Conservation (phyloP, 2,113 vertebrate species). For the Choloepus hoffmanni region DNA sequence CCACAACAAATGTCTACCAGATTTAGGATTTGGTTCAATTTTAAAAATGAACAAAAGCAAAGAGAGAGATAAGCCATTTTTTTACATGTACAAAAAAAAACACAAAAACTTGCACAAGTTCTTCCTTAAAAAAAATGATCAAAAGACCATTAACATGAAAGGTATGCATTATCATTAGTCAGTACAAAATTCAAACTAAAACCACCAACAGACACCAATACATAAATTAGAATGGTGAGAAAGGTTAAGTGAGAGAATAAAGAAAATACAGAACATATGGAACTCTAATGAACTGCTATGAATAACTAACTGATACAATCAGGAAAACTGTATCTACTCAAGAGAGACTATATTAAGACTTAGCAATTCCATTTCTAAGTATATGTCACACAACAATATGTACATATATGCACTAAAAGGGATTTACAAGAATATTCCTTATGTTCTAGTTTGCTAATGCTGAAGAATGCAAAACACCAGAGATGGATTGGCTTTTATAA, state of each 20-base stretch:
- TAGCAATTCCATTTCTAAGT: constrained; percentile 3
- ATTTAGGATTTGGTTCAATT: neutral
- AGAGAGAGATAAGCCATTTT: neutral
- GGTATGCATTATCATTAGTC: neutral
- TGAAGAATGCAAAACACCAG: no score
- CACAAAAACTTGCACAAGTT: neutral
- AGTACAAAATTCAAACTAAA: neutral
- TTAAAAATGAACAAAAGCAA: neutral
- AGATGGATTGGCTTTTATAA: no score
- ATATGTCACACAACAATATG: neutral
- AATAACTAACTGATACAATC: neutral
- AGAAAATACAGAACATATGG: neutral
- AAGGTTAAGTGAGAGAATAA: neutral
- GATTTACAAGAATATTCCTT: neutral
- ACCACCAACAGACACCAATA: neutral
- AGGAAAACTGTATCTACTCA: neutral
- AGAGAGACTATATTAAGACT: neutral
- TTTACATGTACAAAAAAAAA: neutral
- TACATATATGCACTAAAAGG: neutral
- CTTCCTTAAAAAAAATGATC: neutral
- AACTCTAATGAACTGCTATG: neutral
- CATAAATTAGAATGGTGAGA: neutral
- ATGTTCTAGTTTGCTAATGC: no score
- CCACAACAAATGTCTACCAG: neutral
- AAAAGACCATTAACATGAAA: neutral